Conservation (phyloP, 2,888 invertebrate genomes). For the Tuta absoluta region DNA sequence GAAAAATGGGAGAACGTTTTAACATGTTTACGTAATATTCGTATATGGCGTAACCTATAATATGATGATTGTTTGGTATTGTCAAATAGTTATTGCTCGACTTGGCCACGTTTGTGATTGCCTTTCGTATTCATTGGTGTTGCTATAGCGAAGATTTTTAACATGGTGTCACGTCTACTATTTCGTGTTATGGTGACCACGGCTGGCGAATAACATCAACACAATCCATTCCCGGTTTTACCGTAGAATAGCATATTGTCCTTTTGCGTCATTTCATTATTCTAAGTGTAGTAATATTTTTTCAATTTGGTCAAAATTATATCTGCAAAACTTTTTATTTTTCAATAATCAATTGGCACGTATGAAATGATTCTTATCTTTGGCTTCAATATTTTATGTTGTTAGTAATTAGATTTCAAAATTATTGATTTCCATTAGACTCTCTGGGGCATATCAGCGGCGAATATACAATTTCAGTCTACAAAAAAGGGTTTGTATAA, state of each 20-base stretch:
- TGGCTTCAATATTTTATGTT: conserved; percentile 40
- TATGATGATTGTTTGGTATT: not conserved
- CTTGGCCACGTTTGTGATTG: not conserved
- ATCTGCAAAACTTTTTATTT: not conserved
- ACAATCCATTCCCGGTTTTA: not conserved
- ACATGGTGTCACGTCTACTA: conserved; percentile 40
- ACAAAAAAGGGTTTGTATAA: conserved; percentile 46
- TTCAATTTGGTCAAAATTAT: not conserved
- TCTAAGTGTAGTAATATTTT: not conserved
- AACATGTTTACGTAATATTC: not conserved
- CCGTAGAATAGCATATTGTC: not conserved
- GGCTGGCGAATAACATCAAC: conserved; percentile 8
- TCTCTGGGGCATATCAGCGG: conserved; percentile 52
- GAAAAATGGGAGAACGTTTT: not conserved
- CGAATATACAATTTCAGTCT: conserved; percentile 51
- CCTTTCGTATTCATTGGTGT: not conserved
- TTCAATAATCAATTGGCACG: conserved; percentile 1
- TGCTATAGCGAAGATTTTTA: not conserved
- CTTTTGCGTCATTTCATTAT: conserved; percentile 1
- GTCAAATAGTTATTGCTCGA: not conserved
- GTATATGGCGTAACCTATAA: not conserved
- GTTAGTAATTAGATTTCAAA: conserved; percentile 32
- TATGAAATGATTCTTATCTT: conserved; percentile 21
- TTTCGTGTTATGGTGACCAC: conserved; percentile 37
- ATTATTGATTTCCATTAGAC: conserved; percentile 38